A percentile compares a stretch with the other conserved stretches of the same genome.
Evolutionary conservation across 2,888 invertebrate genomes (phyloP).

Genomic region (Lomographa bimaculata): DNA sequence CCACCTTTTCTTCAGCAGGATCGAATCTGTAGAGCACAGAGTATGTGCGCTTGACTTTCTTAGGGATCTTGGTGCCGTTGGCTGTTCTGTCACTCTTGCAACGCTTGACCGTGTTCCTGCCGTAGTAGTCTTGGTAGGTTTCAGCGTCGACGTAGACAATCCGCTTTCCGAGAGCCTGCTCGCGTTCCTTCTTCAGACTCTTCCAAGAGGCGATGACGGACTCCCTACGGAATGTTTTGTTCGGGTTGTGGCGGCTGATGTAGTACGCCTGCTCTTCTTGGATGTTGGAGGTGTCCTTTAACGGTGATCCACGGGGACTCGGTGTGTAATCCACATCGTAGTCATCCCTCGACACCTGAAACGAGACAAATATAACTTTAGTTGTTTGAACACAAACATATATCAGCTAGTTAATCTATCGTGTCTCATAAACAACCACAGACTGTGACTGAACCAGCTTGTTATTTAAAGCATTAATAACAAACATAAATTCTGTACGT

Average conservation of each 20-base stretch:
- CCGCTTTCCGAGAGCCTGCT: conserved; percentile 73
- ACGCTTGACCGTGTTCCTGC: conserved; percentile 72
- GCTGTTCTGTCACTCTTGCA: conserved; percentile 74
- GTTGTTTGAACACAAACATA: conserved; percentile 34
- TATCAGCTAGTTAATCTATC: conserved; percentile 22
- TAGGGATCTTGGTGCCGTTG: conserved; percentile 55
- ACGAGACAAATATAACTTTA: conserved; percentile 43
- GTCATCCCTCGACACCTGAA: conserved; percentile 78
- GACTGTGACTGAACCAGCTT: conserved; percentile 43
- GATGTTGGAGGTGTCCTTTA: conserved; percentile 76
- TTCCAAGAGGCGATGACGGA: conserved; percentile 81
- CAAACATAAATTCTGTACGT: conserved; percentile 56
- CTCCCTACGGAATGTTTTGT: conserved; percentile 76
- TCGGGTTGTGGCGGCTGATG: conserved; percentile 79
- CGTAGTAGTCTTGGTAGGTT: conserved; percentile 71
- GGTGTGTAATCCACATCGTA: conserved; percentile 72
- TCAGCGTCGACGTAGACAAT: conserved; percentile 72
- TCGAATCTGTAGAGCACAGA: conserved; percentile 77
- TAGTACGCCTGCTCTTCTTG: conserved; percentile 68
- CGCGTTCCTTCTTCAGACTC: conserved; percentile 75
- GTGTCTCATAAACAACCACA: conserved; percentile 42
- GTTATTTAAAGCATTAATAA: conserved; percentile 60
- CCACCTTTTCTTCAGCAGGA: conserved; percentile 70
- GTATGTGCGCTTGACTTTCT: conserved; percentile 75
- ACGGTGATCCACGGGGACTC: conserved; percentile 71